A percentile compares a stretch with the other conserved stretches of the same genome.
Evolutionary conservation across 2,113 vertebrate species (phyloP).

Genomic region (Saccopteryx leptura): DNA sequence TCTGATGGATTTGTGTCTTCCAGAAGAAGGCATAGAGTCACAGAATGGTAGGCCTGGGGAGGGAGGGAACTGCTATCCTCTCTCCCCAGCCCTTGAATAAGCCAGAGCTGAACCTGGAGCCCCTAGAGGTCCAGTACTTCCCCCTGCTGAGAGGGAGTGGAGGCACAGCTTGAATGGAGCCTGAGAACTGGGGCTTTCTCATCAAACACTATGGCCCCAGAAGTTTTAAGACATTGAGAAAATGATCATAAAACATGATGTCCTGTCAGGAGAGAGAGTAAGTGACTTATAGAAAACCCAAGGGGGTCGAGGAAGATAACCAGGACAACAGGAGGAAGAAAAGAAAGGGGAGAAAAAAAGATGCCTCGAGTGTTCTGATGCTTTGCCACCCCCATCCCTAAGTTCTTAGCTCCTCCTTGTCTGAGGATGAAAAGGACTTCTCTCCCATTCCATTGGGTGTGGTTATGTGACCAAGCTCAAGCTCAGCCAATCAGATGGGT

Average conservation of each 20-base stretch:
- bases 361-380: too few relatives aligned
- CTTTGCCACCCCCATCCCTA: neutral
- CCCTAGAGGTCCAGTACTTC: neutral
- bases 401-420: neutral
- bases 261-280: neutral
- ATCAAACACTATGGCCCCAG: neutral
- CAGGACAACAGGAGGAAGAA: neutral
- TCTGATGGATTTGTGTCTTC: neutral
- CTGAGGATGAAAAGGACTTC: neutral
- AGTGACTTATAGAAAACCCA: neutral
- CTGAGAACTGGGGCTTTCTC: neutral
- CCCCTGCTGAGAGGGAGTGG: too few relatives aligned
- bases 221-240: neutral
- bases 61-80: neutral
- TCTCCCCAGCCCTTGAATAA: neutral
- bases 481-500: neutral
- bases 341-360: too few relatives aligned
- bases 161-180: neutral
- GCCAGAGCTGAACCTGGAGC: neutral
- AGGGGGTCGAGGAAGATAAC: neutral
- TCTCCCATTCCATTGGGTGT: neutral
- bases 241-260: neutral
- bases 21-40: neutral
- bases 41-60: neutral
- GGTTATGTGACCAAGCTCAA: neutral